A percentile compares a stretch with the other conserved stretches of the same genome.
These are phyloP conservation scores for Panurus biarmicus DNA, from an alignment of 2,113 vertebrate species.

Conservation along the genomic window DNA sequence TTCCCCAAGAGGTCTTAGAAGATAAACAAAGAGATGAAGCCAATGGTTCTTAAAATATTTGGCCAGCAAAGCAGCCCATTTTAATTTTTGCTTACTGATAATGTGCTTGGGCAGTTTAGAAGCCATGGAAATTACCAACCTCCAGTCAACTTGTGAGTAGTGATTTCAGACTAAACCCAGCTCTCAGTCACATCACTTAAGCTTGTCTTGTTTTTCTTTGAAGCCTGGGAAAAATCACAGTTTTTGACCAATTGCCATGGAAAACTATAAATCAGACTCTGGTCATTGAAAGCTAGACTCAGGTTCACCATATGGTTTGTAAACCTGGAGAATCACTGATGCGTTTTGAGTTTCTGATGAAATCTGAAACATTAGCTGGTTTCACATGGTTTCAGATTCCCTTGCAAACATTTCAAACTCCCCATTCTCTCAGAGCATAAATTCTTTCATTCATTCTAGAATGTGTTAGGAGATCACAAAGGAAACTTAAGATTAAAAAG, in stretches of 20 bases:
- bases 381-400: constrained; percentile 49
- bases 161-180: not conserved
- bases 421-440: not conserved
- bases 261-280: constrained; percentile 49
- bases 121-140: not conserved
- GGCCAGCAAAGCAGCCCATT: not conserved
- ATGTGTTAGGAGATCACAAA: not conserved
- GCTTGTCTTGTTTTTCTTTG: constrained; percentile 26
- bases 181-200: constrained; percentile 21
- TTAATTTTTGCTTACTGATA: not conserved
- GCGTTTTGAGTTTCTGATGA: constrained; percentile 34
- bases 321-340: constrained; percentile 45
- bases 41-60: not conserved
- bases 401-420: not conserved
- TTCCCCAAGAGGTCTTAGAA: not conserved
- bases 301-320: constrained; percentile 53
- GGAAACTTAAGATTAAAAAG: constrained; percentile 11
- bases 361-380: constrained; percentile 33
- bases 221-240: constrained; percentile 11
- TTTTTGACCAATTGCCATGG: constrained; percentile 11
- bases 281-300: constrained; percentile 28
- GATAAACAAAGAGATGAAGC: not conserved
- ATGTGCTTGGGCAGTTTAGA: not conserved
- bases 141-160: not conserved
- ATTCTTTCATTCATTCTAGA: constrained; percentile 1